A percentile compares a stretch with the other conserved stretches of the same genome.
Evolutionary conservation across 1,140 invertebrate species (phyloP).

Genomic region (Coenobita brevimanus): DNA sequence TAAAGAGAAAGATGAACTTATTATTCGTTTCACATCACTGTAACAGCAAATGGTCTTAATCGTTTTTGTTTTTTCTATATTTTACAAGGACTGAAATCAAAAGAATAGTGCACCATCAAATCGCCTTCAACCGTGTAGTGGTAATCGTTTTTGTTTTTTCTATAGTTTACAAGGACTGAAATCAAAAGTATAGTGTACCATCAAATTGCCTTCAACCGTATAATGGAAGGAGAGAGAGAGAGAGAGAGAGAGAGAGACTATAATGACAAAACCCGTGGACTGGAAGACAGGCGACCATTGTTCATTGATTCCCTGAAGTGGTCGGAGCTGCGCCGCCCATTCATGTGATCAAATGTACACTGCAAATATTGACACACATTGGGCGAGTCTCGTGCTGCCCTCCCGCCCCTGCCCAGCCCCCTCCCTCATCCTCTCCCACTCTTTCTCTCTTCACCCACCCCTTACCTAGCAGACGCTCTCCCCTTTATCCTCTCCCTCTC

Average conservation of each 20-base stretch:
- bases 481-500: background rate
- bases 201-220: too few relatives aligned
- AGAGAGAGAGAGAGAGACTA: background rate
- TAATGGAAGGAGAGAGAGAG: background rate
- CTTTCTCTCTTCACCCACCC: too few relatives aligned
- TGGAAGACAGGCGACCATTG: constrained; percentile 47
- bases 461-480: background rate
- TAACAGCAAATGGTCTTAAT: too few relatives aligned
- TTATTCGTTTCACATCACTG: too few relatives aligned
- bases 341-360: constrained; percentile 67
- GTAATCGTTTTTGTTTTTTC: too few relatives aligned
- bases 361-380: constrained; percentile 63
- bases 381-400: constrained; percentile 53
- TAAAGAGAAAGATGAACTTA: too few relatives aligned
- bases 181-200: too few relatives aligned
- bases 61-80: too few relatives aligned
- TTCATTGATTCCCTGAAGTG: constrained; percentile 62
- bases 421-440: background rate
- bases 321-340: constrained; percentile 47
- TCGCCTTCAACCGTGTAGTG: too few relatives aligned
- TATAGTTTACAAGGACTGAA: too few relatives aligned
- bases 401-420: background rate
- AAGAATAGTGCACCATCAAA: too few relatives aligned
- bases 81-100: too few relatives aligned
- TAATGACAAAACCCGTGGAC: constrained; percentile 19